These are phyloP conservation scores for Chlorodrepanis virens DNA, from an alignment of 2,113 vertebrate species.

Conservation along the genomic window DNA sequence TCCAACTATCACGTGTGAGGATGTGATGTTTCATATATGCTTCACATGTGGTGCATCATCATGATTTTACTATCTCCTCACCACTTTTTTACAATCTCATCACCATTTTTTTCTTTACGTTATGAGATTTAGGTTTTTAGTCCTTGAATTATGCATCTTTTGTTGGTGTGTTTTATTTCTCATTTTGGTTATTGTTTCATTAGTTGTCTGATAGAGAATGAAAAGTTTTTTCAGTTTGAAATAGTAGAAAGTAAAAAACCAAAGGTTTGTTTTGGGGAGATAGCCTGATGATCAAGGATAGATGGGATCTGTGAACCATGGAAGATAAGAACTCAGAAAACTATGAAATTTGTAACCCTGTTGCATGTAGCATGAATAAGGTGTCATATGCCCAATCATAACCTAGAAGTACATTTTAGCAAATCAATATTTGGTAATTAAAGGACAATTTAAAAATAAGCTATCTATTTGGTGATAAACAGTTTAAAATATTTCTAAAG, in stretches of 20 bases:
- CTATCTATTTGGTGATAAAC: not conserved
- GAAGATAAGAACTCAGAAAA: conserved; percentile 60
- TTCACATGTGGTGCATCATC: not conserved
- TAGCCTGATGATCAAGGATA: conserved; percentile 63
- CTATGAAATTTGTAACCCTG: conserved; percentile 42
- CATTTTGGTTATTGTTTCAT: conserved; percentile 59
- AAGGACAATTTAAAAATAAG: not conserved
- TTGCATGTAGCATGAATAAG: conserved; percentile 6
- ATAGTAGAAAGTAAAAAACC: not conserved
- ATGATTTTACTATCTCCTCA: not conserved
- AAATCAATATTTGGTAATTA: not conserved
- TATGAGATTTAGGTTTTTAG: conserved; percentile 18
- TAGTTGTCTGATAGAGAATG: conserved; percentile 59
- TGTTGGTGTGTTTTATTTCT: conserved; percentile 45
- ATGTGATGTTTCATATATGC: not conserved
- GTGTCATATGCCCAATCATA: not conserved
- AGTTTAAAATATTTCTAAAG: not conserved
- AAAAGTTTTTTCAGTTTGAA: conserved; percentile 36
- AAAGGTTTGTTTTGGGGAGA: conserved; percentile 47
- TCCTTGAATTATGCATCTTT: conserved; percentile 50
- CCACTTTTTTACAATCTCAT: not conserved
- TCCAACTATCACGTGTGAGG: not conserved
- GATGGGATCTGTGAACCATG: conserved; percentile 68
- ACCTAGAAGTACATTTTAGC: not conserved
- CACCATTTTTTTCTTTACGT: not conserved